A percentile compares a stretch with the other conserved stretches of the same genome.
phyloP scores from a whole-genome alignment of 2,113 vertebrate species.

The Cheirogaleus medius region DNA sequence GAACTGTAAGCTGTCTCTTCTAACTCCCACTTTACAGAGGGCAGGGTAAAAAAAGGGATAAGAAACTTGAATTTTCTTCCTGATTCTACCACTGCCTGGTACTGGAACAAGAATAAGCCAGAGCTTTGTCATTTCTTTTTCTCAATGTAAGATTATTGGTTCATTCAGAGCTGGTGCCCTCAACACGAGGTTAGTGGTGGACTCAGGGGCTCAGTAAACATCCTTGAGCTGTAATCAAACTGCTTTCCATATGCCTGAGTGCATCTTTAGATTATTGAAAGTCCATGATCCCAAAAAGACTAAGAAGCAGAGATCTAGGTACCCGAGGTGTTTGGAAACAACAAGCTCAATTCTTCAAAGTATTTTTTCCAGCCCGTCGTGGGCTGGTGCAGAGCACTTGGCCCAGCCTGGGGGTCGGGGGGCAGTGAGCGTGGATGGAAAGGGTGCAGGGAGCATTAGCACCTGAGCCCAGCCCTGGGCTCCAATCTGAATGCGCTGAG shows the following conservation, averaged over 20 bases:
- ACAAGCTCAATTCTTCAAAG: background rate
- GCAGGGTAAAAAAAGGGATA: background rate
- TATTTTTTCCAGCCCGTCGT: background rate
- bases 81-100: fast-evolving
- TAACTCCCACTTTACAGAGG: fast-evolving
- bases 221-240: background rate
- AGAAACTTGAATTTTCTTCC: background rate
- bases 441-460: fast-evolving
- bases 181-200: background rate
- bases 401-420: background rate
- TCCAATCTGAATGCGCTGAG: background rate
- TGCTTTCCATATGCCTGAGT: background rate
- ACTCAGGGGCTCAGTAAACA: background rate
- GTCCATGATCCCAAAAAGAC: background rate
- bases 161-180: background rate
- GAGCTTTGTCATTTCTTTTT: background rate
- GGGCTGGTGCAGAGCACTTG: no score
- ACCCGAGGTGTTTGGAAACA: background rate
- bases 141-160: background rate
- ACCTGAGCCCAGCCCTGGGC: no score
- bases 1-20: no score
- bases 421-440: background rate
- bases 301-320: background rate
- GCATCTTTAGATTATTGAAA: background rate
- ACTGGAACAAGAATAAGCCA: background rate